A percentile compares a stretch with the other conserved stretches of the same genome.
These are phyloP conservation scores for Melieria picta DNA, from an alignment of 2,888 invertebrate genomes.

Conservation along the genomic window DNA sequence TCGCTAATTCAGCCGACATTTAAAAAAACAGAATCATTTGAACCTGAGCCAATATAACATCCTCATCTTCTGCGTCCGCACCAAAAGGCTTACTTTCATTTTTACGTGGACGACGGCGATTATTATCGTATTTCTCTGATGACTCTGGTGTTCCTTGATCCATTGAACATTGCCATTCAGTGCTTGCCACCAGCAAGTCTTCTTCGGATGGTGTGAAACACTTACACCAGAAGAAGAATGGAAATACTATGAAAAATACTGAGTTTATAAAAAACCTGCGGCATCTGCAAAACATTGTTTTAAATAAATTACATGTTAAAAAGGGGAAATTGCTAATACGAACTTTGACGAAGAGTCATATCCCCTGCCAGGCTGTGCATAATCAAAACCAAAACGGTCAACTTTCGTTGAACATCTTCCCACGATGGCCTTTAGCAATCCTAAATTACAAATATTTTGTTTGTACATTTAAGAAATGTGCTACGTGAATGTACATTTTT, in stretches of 20 bases:
- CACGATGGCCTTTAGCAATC: conserved; percentile 19
- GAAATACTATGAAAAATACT: conserved; percentile 51
- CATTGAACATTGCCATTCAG: conserved; percentile 51
- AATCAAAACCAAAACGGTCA: conserved; percentile 25
- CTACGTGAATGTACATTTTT: too few relatives aligned
- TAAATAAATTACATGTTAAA: neutral
- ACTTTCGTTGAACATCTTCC: conserved; percentile 12
- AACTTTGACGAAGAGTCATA: conserved; percentile 20
- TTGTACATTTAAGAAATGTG: too few relatives aligned
- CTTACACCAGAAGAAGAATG: conserved; percentile 53
- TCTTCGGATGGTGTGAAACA: conserved; percentile 52
- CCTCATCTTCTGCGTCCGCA: conserved; percentile 22
- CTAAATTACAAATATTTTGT: conserved; percentile 1
- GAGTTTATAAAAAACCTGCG: conserved; percentile 52
- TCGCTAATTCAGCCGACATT: neutral
- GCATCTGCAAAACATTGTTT: conserved; percentile 31
- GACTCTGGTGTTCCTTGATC: conserved; percentile 35
- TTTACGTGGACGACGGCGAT: neutral
- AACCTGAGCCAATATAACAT: conserved; percentile 32
- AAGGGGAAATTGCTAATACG: neutral
- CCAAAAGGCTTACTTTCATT: neutral
- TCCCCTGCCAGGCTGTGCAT: conserved; percentile 12
- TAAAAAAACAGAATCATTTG: neutral
- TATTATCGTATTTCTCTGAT: conserved; percentile 9
- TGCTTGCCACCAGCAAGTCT: conserved; percentile 48